Conservation (phyloP, 2,888 invertebrate species). For the Tiliacea aurago region DNA sequence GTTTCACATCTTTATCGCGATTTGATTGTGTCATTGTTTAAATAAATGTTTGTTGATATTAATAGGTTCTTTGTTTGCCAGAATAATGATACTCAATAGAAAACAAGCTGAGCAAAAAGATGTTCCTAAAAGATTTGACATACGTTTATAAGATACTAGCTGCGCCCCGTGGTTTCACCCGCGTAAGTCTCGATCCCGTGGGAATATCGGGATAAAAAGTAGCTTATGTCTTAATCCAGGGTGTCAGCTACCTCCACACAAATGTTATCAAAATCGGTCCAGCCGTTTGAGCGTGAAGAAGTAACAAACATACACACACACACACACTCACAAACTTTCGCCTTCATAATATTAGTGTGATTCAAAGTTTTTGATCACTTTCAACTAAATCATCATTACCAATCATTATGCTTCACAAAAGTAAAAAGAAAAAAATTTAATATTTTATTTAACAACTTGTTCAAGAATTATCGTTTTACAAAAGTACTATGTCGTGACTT, state of each 20-base stretch:
- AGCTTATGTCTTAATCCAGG: too few relatives aligned
- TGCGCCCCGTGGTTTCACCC: too few relatives aligned
- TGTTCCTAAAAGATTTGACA: not conserved
- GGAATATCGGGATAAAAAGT: too few relatives aligned
- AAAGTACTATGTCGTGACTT: constrained; percentile 56
- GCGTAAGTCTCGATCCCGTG: too few relatives aligned
- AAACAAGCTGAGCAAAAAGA: not conserved
- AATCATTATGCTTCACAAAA: constrained; percentile 1
- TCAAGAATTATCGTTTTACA: constrained; percentile 34
- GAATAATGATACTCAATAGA: not conserved
- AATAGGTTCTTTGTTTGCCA: constrained; percentile 27
- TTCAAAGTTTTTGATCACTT: not conserved
- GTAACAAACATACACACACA: too few relatives aligned
- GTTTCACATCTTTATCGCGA: constrained; percentile 62
- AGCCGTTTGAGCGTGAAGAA: too few relatives aligned
- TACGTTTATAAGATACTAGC: not conserved
- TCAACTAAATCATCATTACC: not conserved
- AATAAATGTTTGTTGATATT: constrained; percentile 45
- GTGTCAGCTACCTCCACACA: too few relatives aligned
- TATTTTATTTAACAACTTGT: constrained; percentile 23
- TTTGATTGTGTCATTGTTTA: constrained; percentile 51
- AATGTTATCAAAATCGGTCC: too few relatives aligned
- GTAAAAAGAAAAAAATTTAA: too few relatives aligned
- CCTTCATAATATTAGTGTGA: too few relatives aligned
- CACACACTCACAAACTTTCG: too few relatives aligned